Conservation (phyloP, 2,888 invertebrate species). For the Chymomyza caudatula region DNA sequence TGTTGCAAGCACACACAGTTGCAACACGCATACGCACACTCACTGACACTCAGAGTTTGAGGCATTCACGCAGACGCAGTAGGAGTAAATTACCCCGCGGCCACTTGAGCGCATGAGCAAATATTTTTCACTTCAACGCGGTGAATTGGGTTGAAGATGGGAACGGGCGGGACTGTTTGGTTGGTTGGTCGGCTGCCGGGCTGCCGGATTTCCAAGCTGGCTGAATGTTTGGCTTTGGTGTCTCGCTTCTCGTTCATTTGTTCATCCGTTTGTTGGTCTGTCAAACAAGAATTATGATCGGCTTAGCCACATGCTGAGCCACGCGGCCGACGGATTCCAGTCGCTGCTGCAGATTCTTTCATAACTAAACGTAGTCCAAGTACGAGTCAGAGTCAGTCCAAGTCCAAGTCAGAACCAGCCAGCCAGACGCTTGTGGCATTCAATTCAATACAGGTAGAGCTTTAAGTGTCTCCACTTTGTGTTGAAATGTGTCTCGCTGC, state of each 20-base stretch:
- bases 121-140: constrained; percentile 45
- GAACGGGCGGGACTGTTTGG: constrained; percentile 33
- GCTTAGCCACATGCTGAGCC: constrained; percentile 77
- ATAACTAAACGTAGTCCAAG: constrained; percentile 16
- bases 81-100: constrained; percentile 73
- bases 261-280: constrained; percentile 72
- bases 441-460: constrained; percentile 68
- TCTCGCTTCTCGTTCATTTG: constrained; percentile 67
- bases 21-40: background rate
- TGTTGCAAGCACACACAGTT: constrained; percentile 5
- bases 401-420: background rate
- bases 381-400: constrained; percentile 14
- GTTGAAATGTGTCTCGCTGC: constrained; percentile 70
- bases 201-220: constrained; percentile 28
- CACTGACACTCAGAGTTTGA: constrained; percentile 16
- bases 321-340: constrained; percentile 32
- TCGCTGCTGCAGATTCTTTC: constrained; percentile 18
- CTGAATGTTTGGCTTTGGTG: constrained; percentile 41
- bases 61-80: constrained; percentile 53
- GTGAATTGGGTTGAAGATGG: background rate
- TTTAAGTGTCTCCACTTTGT: constrained; percentile 72
- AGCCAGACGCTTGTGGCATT: background rate
- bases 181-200: constrained; percentile 33
- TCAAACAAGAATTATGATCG: constrained; percentile 78
- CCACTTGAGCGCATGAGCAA: constrained; percentile 64